Evolutionary conservation across 1,140 invertebrate species (phyloP).

Genomic region (Brachionus sp.): DNA sequence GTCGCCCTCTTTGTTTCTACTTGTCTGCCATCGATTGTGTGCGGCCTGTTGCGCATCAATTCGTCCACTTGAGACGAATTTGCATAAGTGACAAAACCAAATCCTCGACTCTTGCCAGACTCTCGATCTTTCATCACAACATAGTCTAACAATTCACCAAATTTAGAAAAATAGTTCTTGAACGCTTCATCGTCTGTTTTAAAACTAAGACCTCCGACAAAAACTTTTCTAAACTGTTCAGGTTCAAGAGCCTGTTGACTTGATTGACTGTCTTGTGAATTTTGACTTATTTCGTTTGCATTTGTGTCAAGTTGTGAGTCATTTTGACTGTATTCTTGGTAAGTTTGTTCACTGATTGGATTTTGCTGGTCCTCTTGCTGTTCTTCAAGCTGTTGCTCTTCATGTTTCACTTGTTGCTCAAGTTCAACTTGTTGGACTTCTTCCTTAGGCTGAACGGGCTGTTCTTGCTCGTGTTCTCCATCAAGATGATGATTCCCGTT

Average conservation of each 20-base stretch:
- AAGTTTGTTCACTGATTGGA: background rate
- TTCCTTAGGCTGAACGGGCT: no score
- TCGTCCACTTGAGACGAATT: slow-evolving; percentile 86
- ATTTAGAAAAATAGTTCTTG: slow-evolving; percentile 35
- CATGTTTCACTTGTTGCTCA: no score
- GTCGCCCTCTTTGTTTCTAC: slow-evolving; percentile 95
- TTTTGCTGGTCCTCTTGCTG: background rate
- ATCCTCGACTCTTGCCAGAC: slow-evolving; percentile 60
- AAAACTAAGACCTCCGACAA: slow-evolving; percentile 40
- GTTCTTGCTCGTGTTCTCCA: no score
- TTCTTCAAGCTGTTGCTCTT: no score
- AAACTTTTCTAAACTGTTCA: slow-evolving; percentile 38
- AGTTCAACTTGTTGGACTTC: no score
- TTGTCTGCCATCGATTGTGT: slow-evolving; percentile 74
- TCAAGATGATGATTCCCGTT: no score
- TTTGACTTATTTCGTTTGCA: background rate
- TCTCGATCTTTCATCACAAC: slow-evolving; percentile 32
- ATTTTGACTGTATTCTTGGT: background rate
- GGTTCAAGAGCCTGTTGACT: background rate
- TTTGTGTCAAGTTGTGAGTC: background rate
- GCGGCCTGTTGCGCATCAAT: slow-evolving; percentile 80
- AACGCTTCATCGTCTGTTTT: slow-evolving; percentile 26
- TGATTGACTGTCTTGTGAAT: background rate
- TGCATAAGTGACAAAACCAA: slow-evolving; percentile 95
- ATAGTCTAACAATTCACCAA: slow-evolving; percentile 22